phyloP scores from a whole-genome alignment of 2,797 vertebrate genomes.

The Psittacula echo region DNA sequence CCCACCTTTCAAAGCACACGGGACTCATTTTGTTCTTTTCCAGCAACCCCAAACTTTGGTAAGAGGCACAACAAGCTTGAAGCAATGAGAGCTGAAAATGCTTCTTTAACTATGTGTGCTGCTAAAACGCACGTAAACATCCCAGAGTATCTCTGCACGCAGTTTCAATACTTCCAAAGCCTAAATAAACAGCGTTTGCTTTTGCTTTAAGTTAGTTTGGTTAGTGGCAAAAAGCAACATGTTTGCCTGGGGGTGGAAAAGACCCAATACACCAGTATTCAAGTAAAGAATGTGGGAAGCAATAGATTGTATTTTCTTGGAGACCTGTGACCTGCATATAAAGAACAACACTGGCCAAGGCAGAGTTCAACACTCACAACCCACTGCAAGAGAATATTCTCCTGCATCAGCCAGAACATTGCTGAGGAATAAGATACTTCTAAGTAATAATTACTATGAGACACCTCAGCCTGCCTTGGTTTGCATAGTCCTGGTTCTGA shows the following conservation, averaged over 20 bases:
- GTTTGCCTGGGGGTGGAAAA: background rate
- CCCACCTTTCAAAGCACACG: slow-evolving; percentile 28
- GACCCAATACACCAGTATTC: background rate
- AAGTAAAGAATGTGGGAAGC: background rate
- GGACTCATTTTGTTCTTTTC: background rate
- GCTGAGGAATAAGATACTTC: background rate
- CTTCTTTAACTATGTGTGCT: background rate
- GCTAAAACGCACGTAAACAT: background rate
- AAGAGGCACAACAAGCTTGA: background rate
- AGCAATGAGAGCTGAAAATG: slow-evolving; percentile 38
- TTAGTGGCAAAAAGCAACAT: slow-evolving; percentile 71
- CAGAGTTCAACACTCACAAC: background rate
- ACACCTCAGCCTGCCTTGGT: background rate
- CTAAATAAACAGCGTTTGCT: slow-evolving; percentile 11
- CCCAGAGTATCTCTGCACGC: background rate
- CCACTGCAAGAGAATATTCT: background rate
- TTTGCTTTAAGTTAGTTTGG: slow-evolving; percentile 65
- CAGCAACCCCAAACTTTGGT: slow-evolving; percentile 7
- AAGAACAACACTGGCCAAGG: background rate
- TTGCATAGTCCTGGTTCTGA: background rate
- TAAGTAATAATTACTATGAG: background rate
- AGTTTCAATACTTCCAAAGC: background rate
- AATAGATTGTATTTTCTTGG: background rate
- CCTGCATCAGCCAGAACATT: background rate
- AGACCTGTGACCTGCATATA: background rate